Evolutionary conservation across 2,888 invertebrate species (phyloP), one percentile per base, ranked within the genome.

Genomic region (Cepaea hortensis): DNA sequence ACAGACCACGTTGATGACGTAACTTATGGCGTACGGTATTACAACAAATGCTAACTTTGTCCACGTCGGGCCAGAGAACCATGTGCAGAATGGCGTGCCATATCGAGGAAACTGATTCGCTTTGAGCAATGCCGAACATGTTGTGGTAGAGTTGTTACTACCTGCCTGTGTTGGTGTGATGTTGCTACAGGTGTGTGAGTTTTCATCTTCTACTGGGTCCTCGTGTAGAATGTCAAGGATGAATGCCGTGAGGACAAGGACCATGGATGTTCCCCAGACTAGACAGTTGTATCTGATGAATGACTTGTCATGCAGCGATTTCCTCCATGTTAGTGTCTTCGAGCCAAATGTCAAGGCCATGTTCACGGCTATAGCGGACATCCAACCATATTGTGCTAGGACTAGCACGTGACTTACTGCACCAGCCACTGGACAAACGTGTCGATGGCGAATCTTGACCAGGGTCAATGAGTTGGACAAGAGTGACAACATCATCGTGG

Each of bases 331-430:
- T 7, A 46, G 46, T 9, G 48, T 15, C 13, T 72, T 50, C 23
- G 73, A 68, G 7, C 85, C 81, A 76, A 89, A 89, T 35, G 89
- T 89, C 70, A 72, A 46, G 48, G 87, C 86, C 88, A 89, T 89
- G 77, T 88, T 85, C 20, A 86, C 72, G 61, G 89, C 87, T 20
- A 89, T 87, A 61, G 87, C 87, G 0, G 88, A 86, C 88, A 88
- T 88, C 88, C 88, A 88, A 2, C 83, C 85, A 55, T 88, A 89
- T 20, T 85, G 81, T 1, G 88, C 80, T 13, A 89, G 65, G 79
- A 83, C 81, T 3, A 87, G 23, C 15, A 88, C n/a, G 61, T 89
- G 89, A 46, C 80, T 75, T 7, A 87, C 4, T 4, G 76, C 81
- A 11, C 84, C 89, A 3, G 75, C 55, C 0, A 87, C 75, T 73